These are phyloP conservation scores for Passerina amoena DNA, from an alignment of 2,113 vertebrate genomes.

Conservation along the genomic window DNA sequence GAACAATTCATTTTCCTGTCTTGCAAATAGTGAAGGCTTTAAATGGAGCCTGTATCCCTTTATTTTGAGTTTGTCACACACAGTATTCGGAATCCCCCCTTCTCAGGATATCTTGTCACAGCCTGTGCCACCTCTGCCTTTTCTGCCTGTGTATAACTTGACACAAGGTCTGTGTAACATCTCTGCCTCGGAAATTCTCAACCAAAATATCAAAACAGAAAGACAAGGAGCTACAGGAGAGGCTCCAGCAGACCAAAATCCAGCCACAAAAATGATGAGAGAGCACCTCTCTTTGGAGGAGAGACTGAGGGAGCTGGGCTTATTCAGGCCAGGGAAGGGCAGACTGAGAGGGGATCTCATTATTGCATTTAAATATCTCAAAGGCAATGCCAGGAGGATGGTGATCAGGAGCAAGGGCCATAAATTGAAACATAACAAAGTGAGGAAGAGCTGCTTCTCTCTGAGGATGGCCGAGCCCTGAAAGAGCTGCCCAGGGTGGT, in stretches of 20 bases:
- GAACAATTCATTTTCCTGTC: neutral
- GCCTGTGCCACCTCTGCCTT: accelerated
- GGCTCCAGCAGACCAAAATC: neutral
- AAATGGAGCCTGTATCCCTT: neutral
- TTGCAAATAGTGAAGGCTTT: neutral
- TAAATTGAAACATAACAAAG: neutral
- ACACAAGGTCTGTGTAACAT: neutral
- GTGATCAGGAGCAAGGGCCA: neutral
- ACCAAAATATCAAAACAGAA: neutral
- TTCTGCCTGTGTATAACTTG: neutral
- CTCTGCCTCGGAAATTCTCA: neutral
- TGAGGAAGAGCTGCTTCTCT: neutral
- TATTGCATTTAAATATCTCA: neutral
- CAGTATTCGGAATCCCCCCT: neutral
- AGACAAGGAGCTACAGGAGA: neutral
- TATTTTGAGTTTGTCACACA: neutral
- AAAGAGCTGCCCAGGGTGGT: neutral
- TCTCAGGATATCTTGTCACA: neutral
- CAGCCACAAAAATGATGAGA: neutral
- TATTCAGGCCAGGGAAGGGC: neutral
- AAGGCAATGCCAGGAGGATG: accelerated
- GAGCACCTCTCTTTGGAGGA: neutral
- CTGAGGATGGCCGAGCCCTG: neutral
- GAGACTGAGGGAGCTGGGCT: neutral
- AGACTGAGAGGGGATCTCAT: neutral